Evolutionary conservation across 1,140 invertebrate genomes (phyloP), one percentile per base, ranked within the genome.

Genomic region (Dendrolimus punctatus): DNA sequence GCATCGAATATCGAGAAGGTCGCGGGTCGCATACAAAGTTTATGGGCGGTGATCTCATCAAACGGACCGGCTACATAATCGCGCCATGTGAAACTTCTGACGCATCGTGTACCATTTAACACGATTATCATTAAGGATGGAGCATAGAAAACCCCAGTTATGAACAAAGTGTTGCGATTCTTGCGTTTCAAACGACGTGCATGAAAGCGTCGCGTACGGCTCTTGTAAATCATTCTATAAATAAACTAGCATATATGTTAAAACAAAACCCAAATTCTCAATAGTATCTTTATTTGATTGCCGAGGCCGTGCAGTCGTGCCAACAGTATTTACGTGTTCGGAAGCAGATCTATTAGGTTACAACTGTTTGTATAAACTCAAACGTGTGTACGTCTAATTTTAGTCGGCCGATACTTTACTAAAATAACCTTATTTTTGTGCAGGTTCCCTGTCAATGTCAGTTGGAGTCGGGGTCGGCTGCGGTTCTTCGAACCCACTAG

Each of bases 401-500:
- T 57, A 45, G 49, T 57, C 44, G 8, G 46, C 5, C 40, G 38
- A 2, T 39, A 40, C 37, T 53, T 54, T 37, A 46, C 8, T 53
- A 40, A 60, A 55, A 53, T 46, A 58, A 51, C 53, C 58, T 50
- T 61, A 76, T 73, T 73, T 84, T 76, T 80, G 72, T 70, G 42
- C 83, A 88, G 87, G 85, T 74, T 89, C 87, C 66, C 80, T 88
- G 46, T 90, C 92, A 41, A 91, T 93, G 76, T 92, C 92, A 39
- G 92, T 93, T 52, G 90, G 90, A 40, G 91, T 93, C 39, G 91
- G 92, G 7, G 89, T 92, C 51, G 89, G 90, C 49, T 92, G 92
- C 55, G 90, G 91, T 46, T 90, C 92, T 40, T 90, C 90, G 49
- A 96, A 95, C 80, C 92, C 95, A 1, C 79, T 97, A 68, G 96